Conservation (phyloP, 2,797 vertebrate species). For the Phyllotis vaccarum region DNA sequence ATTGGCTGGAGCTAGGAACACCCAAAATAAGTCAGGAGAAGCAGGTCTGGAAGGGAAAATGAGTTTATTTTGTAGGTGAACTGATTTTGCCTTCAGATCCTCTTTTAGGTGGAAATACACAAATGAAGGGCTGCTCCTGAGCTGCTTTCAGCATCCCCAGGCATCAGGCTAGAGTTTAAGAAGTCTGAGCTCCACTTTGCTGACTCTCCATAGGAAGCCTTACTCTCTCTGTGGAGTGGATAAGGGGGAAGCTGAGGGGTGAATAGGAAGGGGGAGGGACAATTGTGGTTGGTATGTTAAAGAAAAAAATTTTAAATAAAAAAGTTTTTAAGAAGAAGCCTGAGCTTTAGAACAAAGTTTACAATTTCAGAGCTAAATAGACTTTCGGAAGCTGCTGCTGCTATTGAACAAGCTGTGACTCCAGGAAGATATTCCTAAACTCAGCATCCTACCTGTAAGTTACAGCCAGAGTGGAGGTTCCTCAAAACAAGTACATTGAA, state of each 20-base stretch:
- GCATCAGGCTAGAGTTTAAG: background rate
- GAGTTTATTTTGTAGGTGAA: background rate
- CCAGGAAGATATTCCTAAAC: background rate
- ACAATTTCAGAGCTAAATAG: background rate
- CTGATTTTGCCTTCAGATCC: background rate
- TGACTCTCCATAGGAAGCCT: too few relatives aligned
- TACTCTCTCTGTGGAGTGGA: too few relatives aligned
- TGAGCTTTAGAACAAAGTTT: background rate
- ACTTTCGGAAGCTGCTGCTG: constrained; percentile 1
- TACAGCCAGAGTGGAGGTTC: background rate
- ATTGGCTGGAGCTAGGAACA: background rate
- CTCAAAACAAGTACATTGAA: too few relatives aligned
- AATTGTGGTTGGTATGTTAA: too few relatives aligned
- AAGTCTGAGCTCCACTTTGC: background rate
- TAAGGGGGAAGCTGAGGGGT: too few relatives aligned
- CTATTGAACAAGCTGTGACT: background rate
- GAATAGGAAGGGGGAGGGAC: too few relatives aligned
- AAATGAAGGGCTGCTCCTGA: background rate
- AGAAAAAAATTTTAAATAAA: too few relatives aligned
- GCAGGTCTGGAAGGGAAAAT: background rate
- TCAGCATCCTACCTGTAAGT: background rate
- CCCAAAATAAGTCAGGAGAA: background rate
- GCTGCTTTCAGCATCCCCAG: background rate
- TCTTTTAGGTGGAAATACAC: background rate
- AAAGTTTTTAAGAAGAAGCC: too few relatives aligned